Evolutionary conservation across 2,113 vertebrate genomes (phyloP).

Genomic region (Rhea americana): DNA sequence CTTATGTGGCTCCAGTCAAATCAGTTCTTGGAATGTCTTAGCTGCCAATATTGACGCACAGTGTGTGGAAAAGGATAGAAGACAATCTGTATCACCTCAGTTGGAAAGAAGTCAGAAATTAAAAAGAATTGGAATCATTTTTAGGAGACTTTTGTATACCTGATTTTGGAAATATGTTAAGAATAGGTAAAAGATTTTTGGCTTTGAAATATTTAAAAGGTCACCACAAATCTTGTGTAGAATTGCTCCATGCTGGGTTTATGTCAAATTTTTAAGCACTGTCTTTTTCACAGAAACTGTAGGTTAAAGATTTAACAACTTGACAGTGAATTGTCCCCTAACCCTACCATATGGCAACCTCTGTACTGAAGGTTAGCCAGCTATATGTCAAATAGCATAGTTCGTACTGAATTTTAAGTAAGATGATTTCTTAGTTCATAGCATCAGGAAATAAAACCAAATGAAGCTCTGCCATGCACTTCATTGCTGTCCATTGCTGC

Average conservation of each 20-base stretch:
- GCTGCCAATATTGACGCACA: not conserved
- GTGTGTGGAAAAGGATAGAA: not conserved
- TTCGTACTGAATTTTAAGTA: not conserved
- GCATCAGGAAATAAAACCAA: not conserved
- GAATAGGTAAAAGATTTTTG: not conserved
- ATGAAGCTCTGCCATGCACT: fast-evolving
- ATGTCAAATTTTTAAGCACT: not conserved
- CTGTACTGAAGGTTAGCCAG: not conserved
- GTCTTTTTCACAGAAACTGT: not conserved
- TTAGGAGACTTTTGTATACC: not conserved
- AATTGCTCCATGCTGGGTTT: not conserved
- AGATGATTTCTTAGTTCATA: not conserved
- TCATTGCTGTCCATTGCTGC: not conserved
- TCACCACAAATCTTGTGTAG: not conserved
- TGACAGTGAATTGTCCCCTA: not conserved
- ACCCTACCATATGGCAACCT: not conserved
- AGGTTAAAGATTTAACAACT: not conserved
- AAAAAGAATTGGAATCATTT: not conserved
- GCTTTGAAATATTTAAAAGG: not conserved
- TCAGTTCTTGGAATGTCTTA: not conserved
- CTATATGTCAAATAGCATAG: not conserved
- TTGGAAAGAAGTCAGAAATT: not conserved
- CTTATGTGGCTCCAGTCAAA: not conserved
- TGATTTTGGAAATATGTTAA: not conserved
- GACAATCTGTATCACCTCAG: not conserved